A percentile compares a stretch with the other conserved stretches of the same genome.
Conservation (phyloP, 2,888 invertebrate species). For the Tenthredo livida region DNA sequence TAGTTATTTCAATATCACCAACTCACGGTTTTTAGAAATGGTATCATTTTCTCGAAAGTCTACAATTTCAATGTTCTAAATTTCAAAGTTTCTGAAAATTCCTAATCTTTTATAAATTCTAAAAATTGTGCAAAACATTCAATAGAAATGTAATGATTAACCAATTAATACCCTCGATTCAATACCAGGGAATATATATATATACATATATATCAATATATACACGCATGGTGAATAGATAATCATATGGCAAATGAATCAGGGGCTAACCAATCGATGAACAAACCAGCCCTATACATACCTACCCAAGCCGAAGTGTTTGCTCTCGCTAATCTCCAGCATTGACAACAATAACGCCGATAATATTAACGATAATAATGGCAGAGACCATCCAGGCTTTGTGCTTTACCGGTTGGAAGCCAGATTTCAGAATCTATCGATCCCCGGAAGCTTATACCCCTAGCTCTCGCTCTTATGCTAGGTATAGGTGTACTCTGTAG, state of each 20-base stretch:
- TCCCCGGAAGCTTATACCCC: conserved; percentile 13
- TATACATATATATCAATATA: too few species aligned
- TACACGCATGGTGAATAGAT: too few species aligned
- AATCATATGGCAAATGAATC: conserved; percentile 1
- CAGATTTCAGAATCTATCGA: conserved; percentile 46
- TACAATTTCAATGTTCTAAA: too few species aligned
- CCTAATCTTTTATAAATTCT: too few species aligned
- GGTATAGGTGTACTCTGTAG: not conserved
- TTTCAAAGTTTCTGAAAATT: too few species aligned
- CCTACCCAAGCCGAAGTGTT: not conserved
- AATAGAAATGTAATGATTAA: too few species aligned
- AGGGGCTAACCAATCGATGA: conserved; percentile 20
- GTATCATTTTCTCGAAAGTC: too few species aligned
- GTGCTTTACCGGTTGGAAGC: conserved; percentile 22
- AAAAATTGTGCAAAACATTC: too few species aligned
- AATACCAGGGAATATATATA: too few species aligned
- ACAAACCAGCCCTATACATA: not conserved
- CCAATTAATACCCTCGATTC: too few species aligned
- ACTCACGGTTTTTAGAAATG: too few species aligned
- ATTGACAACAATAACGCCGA: conserved; percentile 41
- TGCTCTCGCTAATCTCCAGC: conserved; percentile 23
- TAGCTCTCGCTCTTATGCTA: not conserved
- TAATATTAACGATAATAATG: conserved; percentile 34
- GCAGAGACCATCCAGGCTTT: conserved; percentile 11
- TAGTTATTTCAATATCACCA: too few species aligned